These are phyloP conservation scores for Matsumyia berberina DNA, from an alignment of 2,888 invertebrate species.

Conservation along the genomic window DNA sequence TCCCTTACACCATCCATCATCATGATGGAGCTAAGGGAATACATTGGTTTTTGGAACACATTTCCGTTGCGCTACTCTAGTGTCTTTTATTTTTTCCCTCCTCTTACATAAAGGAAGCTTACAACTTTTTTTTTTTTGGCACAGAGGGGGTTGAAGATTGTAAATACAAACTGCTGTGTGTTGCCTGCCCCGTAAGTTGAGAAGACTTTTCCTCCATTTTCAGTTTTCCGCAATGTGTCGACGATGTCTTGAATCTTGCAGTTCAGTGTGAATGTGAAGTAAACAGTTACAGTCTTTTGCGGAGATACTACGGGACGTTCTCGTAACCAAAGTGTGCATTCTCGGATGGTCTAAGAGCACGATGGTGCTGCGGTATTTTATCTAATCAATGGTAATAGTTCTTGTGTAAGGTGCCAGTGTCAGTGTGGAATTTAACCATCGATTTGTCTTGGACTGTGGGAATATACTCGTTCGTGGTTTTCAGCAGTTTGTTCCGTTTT, in stretches of 20 bases:
- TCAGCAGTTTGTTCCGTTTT: constrained; percentile 39
- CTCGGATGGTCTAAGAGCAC: constrained; percentile 34
- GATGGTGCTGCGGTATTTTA: constrained; percentile 52
- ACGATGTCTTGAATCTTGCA: constrained; percentile 29
- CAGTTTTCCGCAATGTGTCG: constrained; percentile 62
- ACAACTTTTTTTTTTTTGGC: constrained; percentile 32
- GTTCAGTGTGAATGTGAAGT: constrained; percentile 2
- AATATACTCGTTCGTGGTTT: constrained; percentile 39
- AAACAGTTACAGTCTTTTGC: neutral
- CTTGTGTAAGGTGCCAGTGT: constrained; percentile 25
- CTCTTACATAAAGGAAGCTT: constrained; percentile 26
- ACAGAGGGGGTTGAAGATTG: constrained; percentile 39
- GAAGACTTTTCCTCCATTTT: constrained; percentile 28
- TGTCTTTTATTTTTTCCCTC: constrained; percentile 10
- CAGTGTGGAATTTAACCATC: constrained; percentile 48
- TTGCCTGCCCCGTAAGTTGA: constrained; percentile 31
- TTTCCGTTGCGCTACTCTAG: constrained; percentile 33
- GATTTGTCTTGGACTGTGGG: constrained; percentile 42
- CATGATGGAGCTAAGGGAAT: constrained; percentile 39
- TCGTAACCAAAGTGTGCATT: constrained; percentile 36
- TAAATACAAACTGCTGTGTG: constrained; percentile 17
- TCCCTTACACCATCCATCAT: constrained; percentile 10
- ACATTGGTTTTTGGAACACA: constrained; percentile 66
- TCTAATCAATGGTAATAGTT: constrained; percentile 67
- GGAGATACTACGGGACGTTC: constrained; percentile 8